These are phyloP conservation scores for Drosophila kepulauana DNA, from an alignment of 1,140 invertebrate species.

Conservation along the genomic window DNA sequence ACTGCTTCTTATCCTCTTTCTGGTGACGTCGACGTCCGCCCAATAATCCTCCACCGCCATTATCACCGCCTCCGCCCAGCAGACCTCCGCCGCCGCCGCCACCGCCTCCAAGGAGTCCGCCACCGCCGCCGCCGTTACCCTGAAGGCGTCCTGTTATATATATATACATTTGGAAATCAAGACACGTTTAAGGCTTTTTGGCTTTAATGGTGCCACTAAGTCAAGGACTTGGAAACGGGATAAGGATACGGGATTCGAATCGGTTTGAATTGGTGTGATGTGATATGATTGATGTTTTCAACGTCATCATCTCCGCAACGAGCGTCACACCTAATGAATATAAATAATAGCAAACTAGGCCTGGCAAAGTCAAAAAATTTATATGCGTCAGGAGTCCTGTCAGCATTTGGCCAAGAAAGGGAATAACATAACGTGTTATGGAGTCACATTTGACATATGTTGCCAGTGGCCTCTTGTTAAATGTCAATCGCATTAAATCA, in stretches of 20 bases:
- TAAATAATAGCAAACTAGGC: constrained; percentile 59
- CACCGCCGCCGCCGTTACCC: constrained; percentile 56
- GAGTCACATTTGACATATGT: constrained; percentile 22
- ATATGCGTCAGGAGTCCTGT: constrained; percentile 37
- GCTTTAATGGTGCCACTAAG: constrained; percentile 51
- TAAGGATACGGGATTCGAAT: constrained; percentile 29
- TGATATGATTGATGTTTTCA: constrained; percentile 70
- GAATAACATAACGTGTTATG: neutral
- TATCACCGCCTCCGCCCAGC: constrained; percentile 58
- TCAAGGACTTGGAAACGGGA: constrained; percentile 27
- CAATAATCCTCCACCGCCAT: constrained; percentile 85
- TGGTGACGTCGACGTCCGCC: constrained; percentile 61
- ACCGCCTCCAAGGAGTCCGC: constrained; percentile 41
- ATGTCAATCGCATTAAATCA: constrained; percentile 30
- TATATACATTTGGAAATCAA: constrained; percentile 46
- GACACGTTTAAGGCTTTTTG: constrained; percentile 73
- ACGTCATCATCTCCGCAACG: constrained; percentile 43
- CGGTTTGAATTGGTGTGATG: constrained; percentile 28
- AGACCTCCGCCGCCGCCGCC: constrained; percentile 32
- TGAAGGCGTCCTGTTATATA: constrained; percentile 65
- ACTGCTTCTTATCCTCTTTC: constrained; percentile 85
- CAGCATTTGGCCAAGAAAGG: constrained; percentile 14
- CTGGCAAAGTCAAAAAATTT: constrained; percentile 19
- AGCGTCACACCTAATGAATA: constrained; percentile 60
- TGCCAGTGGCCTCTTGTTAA: constrained; percentile 16